Evolutionary conservation across 1,140 invertebrate species (phyloP).

Genomic region (Lepidurus couesii): DNA sequence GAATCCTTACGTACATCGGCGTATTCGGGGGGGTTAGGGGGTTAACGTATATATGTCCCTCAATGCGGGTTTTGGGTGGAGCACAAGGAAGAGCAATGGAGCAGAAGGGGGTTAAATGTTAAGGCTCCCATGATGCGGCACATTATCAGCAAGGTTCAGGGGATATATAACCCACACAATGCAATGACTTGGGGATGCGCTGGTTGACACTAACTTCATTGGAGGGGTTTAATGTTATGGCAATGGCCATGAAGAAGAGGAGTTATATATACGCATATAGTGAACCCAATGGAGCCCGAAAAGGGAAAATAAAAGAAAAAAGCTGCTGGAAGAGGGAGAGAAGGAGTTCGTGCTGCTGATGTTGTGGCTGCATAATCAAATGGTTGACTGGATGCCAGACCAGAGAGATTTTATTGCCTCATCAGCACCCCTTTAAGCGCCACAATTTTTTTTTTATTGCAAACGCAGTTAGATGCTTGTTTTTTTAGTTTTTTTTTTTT

Average conservation of each 20-base stretch:
- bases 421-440: too few species aligned
- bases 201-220: constrained; percentile 22
- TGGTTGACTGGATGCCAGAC: background rate
- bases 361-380: constrained; percentile 19
- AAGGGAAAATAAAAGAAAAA: background rate
- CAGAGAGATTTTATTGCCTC: too few species aligned
- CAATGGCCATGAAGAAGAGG: too few species aligned
- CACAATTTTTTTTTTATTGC: too few species aligned
- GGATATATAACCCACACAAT: constrained; percentile 5
- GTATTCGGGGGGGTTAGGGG: background rate
- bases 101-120: constrained; percentile 15
- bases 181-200: constrained; percentile 6
- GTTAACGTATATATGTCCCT: background rate
- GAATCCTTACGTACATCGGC: background rate
- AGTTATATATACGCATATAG: too few species aligned
- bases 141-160: background rate
- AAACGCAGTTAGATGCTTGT: too few species aligned
- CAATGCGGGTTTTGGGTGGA: background rate
- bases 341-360: background rate
- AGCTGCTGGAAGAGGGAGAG: background rate
- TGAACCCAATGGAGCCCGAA: background rate
- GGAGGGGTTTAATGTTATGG: background rate
- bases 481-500: too few species aligned
- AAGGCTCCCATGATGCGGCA: background rate
- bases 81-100: background rate